These are phyloP conservation scores for Lycophotia porphyrea DNA, from an alignment of 2,888 invertebrate species.

Conservation along the genomic window DNA sequence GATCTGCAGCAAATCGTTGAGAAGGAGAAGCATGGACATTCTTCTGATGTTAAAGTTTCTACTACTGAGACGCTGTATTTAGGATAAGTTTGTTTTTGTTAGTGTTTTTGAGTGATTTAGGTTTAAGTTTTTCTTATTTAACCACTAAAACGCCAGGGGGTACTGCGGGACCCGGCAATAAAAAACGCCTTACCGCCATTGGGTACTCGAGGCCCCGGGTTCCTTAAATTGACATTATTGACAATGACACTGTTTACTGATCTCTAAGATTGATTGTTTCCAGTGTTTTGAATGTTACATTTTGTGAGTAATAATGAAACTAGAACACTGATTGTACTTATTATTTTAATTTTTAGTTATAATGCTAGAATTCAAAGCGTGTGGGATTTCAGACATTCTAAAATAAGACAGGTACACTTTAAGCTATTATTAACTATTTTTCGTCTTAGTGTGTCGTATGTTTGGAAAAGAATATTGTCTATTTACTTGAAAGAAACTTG, in stretches of 20 bases:
- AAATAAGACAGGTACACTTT: not conserved
- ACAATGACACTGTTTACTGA: too few species aligned
- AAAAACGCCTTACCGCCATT: too few species aligned
- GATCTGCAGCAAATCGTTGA: constrained; percentile 87
- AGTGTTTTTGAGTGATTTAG: not conserved
- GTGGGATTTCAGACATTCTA: not conserved
- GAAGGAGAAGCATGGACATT: constrained; percentile 67
- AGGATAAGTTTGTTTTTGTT: not conserved
- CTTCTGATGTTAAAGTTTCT: constrained; percentile 72
- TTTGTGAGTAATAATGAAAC: constrained; percentile 1
- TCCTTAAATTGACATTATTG: too few species aligned
- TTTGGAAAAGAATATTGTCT: not conserved
- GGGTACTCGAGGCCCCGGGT: too few species aligned
- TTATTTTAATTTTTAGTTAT: not conserved
- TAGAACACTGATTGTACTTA: not conserved
- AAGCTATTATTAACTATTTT: not conserved
- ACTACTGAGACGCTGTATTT: constrained; percentile 62
- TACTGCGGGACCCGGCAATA: too few species aligned
- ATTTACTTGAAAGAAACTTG: not conserved
- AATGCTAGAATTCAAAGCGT: not conserved
- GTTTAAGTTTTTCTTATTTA: not conserved
- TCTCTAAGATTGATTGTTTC: constrained; percentile 15
- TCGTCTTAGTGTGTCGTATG: not conserved
- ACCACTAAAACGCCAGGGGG: too few species aligned
- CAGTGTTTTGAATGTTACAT: not conserved